phyloP scores from a whole-genome alignment of 2,888 invertebrate genomes.

The Tipula confusa region DNA sequence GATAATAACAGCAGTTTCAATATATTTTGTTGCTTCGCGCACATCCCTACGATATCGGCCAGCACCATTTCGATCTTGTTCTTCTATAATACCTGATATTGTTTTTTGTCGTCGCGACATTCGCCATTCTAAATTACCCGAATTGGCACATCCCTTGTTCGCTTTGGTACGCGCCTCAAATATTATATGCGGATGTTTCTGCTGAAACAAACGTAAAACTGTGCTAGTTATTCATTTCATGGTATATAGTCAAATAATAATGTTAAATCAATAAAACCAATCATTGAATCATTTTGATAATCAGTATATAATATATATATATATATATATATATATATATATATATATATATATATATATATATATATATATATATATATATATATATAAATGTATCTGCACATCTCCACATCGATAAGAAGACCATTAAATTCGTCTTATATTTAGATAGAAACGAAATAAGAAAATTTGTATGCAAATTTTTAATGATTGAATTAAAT shows the following conservation, averaged over 20 bases:
- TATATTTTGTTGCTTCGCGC: constrained; percentile 86
- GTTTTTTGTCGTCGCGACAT: constrained; percentile 61
- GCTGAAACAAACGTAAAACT: constrained; percentile 61
- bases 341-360: too few species aligned
- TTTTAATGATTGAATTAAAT: constrained; percentile 25
- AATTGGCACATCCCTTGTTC: constrained; percentile 87
- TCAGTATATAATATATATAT: background rate
- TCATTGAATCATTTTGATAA: background rate
- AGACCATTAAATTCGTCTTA: background rate
- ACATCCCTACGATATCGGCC: constrained; percentile 68
- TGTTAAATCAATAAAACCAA: background rate
- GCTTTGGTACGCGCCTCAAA: constrained; percentile 90
- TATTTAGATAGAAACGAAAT: background rate
- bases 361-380: too few species aligned
- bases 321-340: too few species aligned
- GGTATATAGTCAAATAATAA: background rate
- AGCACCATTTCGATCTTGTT: constrained; percentile 48
- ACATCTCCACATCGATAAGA: background rate
- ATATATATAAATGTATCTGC: background rate
- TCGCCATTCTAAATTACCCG: constrained; percentile 69
- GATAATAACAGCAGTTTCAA: constrained; percentile 92
- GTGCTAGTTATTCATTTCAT: constrained; percentile 27
- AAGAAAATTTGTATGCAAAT: constrained; percentile 12
- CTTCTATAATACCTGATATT: constrained; percentile 47
- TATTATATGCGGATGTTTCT: constrained; percentile 97